Conservation (phyloP, 92 coral and sea anemone species). For the Umimayanthus kanabou region DNA sequence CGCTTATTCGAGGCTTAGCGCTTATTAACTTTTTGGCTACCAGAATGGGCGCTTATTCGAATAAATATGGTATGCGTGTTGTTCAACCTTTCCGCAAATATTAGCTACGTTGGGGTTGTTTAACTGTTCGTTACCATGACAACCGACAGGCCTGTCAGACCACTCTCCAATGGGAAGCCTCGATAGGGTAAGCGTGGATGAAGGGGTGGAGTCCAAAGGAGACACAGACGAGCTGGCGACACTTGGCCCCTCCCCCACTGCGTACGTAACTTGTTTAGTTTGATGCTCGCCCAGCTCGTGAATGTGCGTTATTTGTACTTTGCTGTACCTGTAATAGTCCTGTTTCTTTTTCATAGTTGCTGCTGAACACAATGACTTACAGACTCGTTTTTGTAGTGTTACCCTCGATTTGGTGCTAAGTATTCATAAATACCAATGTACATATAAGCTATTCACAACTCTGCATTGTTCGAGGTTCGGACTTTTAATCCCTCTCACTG, state of each 20-base stretch:
- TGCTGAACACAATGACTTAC: too few species aligned
- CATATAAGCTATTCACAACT: too few species aligned
- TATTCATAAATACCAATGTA: too few species aligned
- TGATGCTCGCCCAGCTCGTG: neutral
- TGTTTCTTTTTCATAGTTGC: too few species aligned
- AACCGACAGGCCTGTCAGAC: slow-evolving; percentile 11
- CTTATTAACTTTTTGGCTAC: too few species aligned
- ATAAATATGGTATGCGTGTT: neutral
- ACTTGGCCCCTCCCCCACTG: slow-evolving; percentile 63
- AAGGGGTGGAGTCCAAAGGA: slow-evolving; percentile 65
- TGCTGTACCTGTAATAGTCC: neutral
- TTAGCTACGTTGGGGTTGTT: neutral
- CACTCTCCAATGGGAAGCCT: slow-evolving; percentile 47
- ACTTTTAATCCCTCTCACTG: too few species aligned
- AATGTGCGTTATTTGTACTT: neutral
- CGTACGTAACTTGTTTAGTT: slow-evolving; percentile 50
- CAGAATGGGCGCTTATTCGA: too few species aligned
- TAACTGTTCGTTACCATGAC: neutral
- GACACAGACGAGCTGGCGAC: slow-evolving; percentile 54
- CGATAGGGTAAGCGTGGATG: slow-evolving; percentile 67
- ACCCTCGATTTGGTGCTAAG: too few species aligned
- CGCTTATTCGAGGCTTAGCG: too few species aligned
- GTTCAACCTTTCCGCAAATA: neutral
- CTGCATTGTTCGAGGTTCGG: too few species aligned
- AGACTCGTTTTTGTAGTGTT: too few species aligned